Conservation (phyloP, 2,113 vertebrate genomes). For the Paradoxurus hermaphroditus region DNA sequence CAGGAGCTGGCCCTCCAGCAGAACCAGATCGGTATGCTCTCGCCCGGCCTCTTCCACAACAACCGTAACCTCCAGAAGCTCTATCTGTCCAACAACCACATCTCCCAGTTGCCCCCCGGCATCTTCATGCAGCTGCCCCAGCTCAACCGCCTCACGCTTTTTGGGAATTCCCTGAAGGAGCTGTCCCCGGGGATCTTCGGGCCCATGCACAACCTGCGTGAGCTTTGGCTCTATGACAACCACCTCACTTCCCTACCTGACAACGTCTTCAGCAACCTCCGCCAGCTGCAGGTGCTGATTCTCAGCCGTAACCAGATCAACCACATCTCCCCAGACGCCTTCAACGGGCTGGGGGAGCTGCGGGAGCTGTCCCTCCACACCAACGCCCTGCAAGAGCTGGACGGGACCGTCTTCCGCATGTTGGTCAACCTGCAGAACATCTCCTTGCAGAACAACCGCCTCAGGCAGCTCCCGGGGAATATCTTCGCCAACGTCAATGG, state of each 20-base stretch:
- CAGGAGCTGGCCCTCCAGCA: conserved; percentile 90
- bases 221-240: conserved; percentile 95
- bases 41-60: conserved; percentile 85
- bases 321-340: conserved; percentile 82
- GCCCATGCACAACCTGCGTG: conserved; percentile 82
- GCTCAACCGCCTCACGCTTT: conserved; percentile 89
- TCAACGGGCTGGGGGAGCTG: conserved; percentile 86
- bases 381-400: conserved; percentile 85
- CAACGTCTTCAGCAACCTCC: conserved; percentile 88
- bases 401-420: conserved; percentile 81
- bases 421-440: conserved; percentile 89
- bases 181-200: conserved; percentile 87
- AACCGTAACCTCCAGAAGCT: conserved; percentile 88
- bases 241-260: conserved; percentile 85
- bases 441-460: conserved; percentile 91
- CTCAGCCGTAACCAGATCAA: conserved; percentile 91
- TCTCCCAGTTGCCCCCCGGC: conserved; percentile 85
- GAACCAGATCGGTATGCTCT: conserved; percentile 87
- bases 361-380: conserved; percentile 91
- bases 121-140: conserved; percentile 87
- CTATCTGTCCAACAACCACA: conserved; percentile 90
- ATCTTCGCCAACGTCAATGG: conserved; percentile 83
- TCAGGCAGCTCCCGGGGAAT: conserved; percentile 82
- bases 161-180: conserved; percentile 87
- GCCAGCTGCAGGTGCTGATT: conserved; percentile 87